Base-by-base conservation (phyloP, 2,113 vertebrate species). In the Scomber scombrus region DNA sequence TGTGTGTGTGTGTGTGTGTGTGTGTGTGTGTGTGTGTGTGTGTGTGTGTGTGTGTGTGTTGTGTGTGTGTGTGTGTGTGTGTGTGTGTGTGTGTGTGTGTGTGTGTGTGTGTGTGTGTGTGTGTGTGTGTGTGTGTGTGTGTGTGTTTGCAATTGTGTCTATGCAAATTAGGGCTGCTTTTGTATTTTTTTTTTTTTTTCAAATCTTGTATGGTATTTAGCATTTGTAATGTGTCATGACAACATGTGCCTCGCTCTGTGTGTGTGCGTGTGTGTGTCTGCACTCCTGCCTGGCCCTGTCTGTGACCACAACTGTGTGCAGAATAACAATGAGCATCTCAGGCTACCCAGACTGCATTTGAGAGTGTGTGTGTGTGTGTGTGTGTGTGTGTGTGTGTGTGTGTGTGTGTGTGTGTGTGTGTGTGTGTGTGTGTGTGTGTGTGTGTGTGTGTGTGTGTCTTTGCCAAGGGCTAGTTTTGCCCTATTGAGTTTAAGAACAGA, bases 271-370 rank as follows among this genome's bases (percentile, higher is more conserved):
- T 79, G 72, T 69, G 58, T 77, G 43, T 54, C 26, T 31, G 58
- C 26, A 55, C 71, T 87, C 73, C 71, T 85, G 75, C 78, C 75
- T 90, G 88, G 80, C 78, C 85, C 86, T 81, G 88, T 86, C 90
- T 90, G 85, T 91, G 92, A 92, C 85, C 88, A 84, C 80, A 85
- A 84, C 77, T 86, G 90, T 93, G 91, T 78, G 70, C 89, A 89
- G 93, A 94, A 94, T 94, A 91, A 87, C 91, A 94, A 94, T 93
- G 90, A 93, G 88, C 75, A 63, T 91, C 64, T 89, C 75, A 63
- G 77, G 64, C 80, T 82, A 40, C 72, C 40, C 82, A 71, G 56
- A 80, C 68, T 78, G 4, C 79, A 66, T 69, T 46, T 66, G 43
- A 71, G 78, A 63, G 55, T 45, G 57, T 65, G 66, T 57, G 34